Evolutionary conservation across 2,113 vertebrate genomes (phyloP).

Genomic region (Eurystomus gularis): DNA sequence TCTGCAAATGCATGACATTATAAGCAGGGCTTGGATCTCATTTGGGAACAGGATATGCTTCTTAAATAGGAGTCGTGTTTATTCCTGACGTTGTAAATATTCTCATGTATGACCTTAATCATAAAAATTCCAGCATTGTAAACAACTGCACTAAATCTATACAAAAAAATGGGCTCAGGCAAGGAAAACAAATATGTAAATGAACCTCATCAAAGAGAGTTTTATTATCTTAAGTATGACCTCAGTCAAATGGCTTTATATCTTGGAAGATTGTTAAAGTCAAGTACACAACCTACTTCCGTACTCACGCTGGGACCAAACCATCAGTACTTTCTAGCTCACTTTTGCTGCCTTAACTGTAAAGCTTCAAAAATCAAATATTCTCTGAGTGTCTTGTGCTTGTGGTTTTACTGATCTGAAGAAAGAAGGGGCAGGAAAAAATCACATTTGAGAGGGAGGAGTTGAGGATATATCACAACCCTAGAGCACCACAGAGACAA

Average conservation of each 20-base stretch:
- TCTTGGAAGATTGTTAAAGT: conserved; percentile 38
- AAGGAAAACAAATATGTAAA: conserved; percentile 75
- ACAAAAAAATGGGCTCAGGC: conserved; percentile 45
- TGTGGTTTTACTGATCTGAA: background rate
- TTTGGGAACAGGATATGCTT: conserved; percentile 58
- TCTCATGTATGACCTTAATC: conserved; percentile 60
- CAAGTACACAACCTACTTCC: conserved; percentile 19
- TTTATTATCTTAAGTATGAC: conserved; percentile 60
- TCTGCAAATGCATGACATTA: conserved; percentile 48
- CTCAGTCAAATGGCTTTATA: conserved; percentile 58
- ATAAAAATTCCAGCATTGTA: conserved; percentile 68
- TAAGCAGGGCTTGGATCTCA: conserved; percentile 45
- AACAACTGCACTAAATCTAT: conserved; percentile 57
- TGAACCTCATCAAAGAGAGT: conserved; percentile 63
- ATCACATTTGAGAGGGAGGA: background rate
- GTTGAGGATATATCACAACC: background rate
- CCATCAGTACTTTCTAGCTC: background rate
- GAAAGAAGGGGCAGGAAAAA: background rate
- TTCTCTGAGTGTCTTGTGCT: background rate
- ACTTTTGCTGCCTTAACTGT: background rate
- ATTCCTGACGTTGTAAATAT: conserved; percentile 56
- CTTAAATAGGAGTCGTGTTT: conserved; percentile 57
- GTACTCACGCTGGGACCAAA: background rate
- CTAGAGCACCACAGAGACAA: background rate
- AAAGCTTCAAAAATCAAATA: background rate